Evolutionary conservation across 2,113 vertebrate genomes (phyloP).

Genomic region (Panthera leo): DNA sequence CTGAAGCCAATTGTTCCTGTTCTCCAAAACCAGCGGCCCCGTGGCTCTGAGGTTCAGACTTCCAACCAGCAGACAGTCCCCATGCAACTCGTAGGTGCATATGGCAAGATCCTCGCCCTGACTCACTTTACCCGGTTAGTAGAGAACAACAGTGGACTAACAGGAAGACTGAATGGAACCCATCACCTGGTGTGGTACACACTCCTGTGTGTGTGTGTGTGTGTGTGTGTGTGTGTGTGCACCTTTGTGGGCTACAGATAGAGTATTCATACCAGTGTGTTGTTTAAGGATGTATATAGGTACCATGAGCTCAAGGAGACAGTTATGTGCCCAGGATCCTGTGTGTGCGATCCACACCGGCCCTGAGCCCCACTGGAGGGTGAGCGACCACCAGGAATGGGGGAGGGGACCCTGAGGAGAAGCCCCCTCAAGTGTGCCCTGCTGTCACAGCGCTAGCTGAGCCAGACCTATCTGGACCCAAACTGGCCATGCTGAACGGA

Average conservation of each 20-base stretch:
- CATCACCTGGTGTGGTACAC: neutral
- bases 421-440: neutral
- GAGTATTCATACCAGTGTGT: neutral
- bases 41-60: neutral
- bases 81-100: accelerated
- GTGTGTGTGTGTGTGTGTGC: accelerated
- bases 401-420: neutral
- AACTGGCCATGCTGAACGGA: neutral
- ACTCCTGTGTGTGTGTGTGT: neutral
- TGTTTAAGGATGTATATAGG: neutral
- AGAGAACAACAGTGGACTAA: neutral
- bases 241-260: neutral
- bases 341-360: neutral
- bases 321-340: neutral
- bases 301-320: neutral
- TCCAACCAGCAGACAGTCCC: neutral
- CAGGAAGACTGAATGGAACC: neutral
- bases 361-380: neutral
- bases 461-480: neutral
- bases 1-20: neutral
- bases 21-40: neutral
- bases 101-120: neutral
- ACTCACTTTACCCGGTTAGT: neutral
- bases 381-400: neutral
- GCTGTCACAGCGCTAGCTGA: too few relatives aligned